Base-by-base conservation (phyloP, 2,888 invertebrate species). In the Rhyacophila evoluta region DNA sequence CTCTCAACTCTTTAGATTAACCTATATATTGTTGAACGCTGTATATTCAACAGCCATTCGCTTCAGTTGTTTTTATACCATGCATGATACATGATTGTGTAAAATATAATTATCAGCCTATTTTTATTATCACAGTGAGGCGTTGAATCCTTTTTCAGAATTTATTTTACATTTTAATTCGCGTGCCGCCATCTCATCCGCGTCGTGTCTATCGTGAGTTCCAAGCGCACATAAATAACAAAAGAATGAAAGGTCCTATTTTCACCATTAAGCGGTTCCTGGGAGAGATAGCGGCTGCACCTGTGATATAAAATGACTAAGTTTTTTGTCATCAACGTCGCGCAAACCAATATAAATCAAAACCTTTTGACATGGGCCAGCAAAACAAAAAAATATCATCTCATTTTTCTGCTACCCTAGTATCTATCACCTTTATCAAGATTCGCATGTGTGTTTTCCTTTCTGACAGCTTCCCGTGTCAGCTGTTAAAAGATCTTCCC, bases 211-310 rank as follows among this genome's bases (percentile, higher is more conserved):
- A n/a, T n/a, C n/a, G n/a, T 19, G 55, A 8, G 19, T 55, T 19
- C 15, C 55, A 19, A 19, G 55, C 15, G 55, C 55, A 19, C 55
- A 55, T 55, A 55, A 55, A 55, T 55, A 55, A 55, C 55, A 19
- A 25, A 10, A 55, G 55, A 55, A 55, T 55, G 19, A 55, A 55
- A 15, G 55, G 15, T 55, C 55, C 55, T 19, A 55, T 55, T 55
- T 55, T 55, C 55, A 55, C 0, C 55, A 19, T 55, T 55, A 19
- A 55, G 19, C 55, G 19, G 55, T 55, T 55, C 55, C 55, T 55
- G 55, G 25, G 55, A 55, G 55, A 55, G 55, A 55, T 55, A 55
- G 25, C 55, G 55, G 55, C 55, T 55, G 55, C 55, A 55, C 55
- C 55, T 19, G 55, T 33, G 29, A 4, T 55, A 55, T 55, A 55